Conservation (phyloP, 1,140 invertebrate species). For the Bombus superbus region DNA sequence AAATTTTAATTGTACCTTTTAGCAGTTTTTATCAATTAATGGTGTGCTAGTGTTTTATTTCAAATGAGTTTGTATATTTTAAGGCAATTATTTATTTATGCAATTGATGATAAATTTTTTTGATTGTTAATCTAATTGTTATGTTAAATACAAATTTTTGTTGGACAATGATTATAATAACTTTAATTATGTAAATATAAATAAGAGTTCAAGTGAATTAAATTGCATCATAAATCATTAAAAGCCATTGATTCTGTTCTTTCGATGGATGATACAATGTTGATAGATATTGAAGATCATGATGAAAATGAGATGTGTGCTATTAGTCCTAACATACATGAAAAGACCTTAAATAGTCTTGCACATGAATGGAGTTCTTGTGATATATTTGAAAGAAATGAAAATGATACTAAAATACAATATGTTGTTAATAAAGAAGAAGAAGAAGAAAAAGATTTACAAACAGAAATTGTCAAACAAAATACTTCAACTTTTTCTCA, state of each 20-base stretch:
- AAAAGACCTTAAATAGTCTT: neutral
- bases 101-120: neutral
- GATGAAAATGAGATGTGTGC: neutral
- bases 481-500: conserved; percentile 11
- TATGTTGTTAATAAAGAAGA: neutral
- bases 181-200: neutral
- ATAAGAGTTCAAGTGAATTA: neutral
- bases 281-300: conserved; percentile 54
- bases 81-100: neutral
- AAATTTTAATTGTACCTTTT: neutral
- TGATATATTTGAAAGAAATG: conserved; percentile 15
- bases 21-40: neutral
- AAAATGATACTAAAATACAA: neutral
- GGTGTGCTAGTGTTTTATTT: neutral
- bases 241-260: conserved; percentile 47
- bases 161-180: neutral
- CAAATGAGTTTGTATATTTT: neutral
- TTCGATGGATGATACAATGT: conserved; percentile 57
- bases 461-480: conserved; percentile 1
- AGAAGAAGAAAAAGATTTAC: neutral
- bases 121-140: neutral
- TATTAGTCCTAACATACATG: neutral
- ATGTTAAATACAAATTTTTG: neutral
- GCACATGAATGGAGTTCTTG: conserved; percentile 9
- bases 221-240: neutral